Conservation (phyloP, 2,797 vertebrate species). For the Acanthurus lineatus region DNA sequence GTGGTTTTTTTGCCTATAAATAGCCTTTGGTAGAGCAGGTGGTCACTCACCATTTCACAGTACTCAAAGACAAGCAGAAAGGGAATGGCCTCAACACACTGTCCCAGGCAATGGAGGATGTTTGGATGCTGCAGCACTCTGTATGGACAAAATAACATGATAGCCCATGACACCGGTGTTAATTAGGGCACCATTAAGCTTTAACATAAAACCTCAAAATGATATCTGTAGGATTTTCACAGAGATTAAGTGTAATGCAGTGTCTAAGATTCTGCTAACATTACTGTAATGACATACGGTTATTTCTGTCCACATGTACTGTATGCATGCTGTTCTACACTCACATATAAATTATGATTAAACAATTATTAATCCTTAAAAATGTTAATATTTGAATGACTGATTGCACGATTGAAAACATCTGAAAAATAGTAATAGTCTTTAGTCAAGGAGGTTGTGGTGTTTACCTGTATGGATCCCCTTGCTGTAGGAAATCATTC, state of each 20-base stretch:
- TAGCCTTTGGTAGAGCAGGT: background rate
- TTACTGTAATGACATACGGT: slow-evolving; percentile 8
- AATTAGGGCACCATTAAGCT: background rate
- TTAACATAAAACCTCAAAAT: background rate
- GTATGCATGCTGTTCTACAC: background rate
- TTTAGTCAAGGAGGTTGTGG: background rate
- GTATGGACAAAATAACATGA: slow-evolving; percentile 39
- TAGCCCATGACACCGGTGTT: background rate
- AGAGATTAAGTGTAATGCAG: slow-evolving; percentile 15
- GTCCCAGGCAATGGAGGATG: slow-evolving; percentile 94
- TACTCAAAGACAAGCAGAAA: slow-evolving; percentile 97
- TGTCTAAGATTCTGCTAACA: slow-evolving; percentile 53
- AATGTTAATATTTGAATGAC: background rate
- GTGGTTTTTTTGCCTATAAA: background rate
- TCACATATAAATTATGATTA: no score
- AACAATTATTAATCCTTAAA: background rate
- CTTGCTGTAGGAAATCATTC: slow-evolving; percentile 94
- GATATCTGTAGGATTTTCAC: background rate
- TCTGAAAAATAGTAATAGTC: background rate
- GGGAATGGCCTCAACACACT: slow-evolving; percentile 96
- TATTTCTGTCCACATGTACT: slow-evolving; percentile 17
- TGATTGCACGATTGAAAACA: background rate
- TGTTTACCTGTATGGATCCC: slow-evolving; percentile 94
- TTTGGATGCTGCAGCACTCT: slow-evolving; percentile 94
- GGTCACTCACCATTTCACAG: slow-evolving; percentile 94